Conservation (phyloP, 1,140 invertebrate genomes). For the Teleopsis dalmanni region DNA sequence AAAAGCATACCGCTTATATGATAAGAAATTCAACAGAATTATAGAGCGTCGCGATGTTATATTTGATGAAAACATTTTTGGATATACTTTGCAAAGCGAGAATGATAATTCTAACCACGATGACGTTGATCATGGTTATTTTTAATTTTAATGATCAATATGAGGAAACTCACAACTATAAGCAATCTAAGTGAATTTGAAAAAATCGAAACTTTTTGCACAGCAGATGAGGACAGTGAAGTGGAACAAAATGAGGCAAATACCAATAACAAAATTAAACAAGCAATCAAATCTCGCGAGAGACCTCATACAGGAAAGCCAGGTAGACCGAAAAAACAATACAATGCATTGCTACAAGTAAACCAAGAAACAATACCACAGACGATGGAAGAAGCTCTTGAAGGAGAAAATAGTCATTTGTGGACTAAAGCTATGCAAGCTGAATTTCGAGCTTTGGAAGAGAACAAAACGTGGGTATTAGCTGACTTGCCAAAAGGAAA, state of each 20-base stretch:
- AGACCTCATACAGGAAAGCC: constrained; percentile 2
- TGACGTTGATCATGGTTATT: background rate
- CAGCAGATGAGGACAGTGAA: background rate
- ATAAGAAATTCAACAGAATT: constrained; percentile 22
- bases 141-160: too few species aligned
- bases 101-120: background rate
- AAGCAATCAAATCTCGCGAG: background rate
- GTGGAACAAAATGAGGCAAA: background rate
- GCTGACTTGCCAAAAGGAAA: background rate
- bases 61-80: constrained; percentile 5
- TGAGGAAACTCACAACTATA: too few species aligned
- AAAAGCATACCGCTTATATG: constrained; percentile 41
- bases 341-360: background rate
- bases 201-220: background rate
- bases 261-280: background rate
- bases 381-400: background rate
- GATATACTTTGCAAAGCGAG: background rate
- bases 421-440: background rate
- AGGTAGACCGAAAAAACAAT: constrained; percentile 10
- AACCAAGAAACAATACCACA: background rate
- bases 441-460: background rate
- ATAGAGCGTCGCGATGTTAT: constrained; percentile 17
- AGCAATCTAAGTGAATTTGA: too few species aligned
- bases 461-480: background rate
- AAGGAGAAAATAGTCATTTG: background rate